Percentiles rank a stretch among this genome's conserved stretches.
Evolutionary conservation across 1,140 invertebrate genomes (phyloP).

Genomic region (Stratiolaelaps scimitus): DNA sequence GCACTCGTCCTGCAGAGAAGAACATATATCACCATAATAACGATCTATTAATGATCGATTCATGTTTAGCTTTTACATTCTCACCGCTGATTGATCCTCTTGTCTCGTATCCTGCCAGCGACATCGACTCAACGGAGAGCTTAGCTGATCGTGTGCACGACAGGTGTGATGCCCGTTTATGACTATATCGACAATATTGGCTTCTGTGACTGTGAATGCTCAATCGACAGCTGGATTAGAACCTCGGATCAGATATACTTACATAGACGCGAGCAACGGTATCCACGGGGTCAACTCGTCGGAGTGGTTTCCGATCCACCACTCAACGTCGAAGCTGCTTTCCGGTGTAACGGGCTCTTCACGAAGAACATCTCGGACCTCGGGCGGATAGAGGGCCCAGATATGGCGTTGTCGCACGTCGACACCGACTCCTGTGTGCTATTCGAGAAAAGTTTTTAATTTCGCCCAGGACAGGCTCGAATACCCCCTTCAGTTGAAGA

Average conservation of each 20-base stretch:
- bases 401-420: slow-evolving; percentile 4
- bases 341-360: slow-evolving; percentile 49
- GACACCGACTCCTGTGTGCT: slow-evolving; percentile 20
- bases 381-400: background rate
- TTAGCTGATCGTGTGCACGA: too few species aligned
- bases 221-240: background rate
- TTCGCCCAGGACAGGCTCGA: too few species aligned
- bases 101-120: too few species aligned
- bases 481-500: too few species aligned
- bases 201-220: background rate
- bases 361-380: slow-evolving; percentile 34
- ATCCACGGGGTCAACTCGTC: slow-evolving; percentile 97
- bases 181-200: too few species aligned
- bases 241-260: background rate
- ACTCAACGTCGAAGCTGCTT: slow-evolving; percentile 51
- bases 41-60: too few species aligned
- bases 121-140: too few species aligned
- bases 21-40: too few species aligned
- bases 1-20: slow-evolving; percentile 43
- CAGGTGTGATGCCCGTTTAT: too few species aligned
- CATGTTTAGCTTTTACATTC: too few species aligned
- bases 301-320: slow-evolving; percentile 96
- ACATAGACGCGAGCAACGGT: slow-evolving; percentile 66
- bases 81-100: too few species aligned
- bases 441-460: background rate